Base-by-base conservation (phyloP, 2,888 invertebrate genomes). In the Spilosoma lubricipeda region DNA sequence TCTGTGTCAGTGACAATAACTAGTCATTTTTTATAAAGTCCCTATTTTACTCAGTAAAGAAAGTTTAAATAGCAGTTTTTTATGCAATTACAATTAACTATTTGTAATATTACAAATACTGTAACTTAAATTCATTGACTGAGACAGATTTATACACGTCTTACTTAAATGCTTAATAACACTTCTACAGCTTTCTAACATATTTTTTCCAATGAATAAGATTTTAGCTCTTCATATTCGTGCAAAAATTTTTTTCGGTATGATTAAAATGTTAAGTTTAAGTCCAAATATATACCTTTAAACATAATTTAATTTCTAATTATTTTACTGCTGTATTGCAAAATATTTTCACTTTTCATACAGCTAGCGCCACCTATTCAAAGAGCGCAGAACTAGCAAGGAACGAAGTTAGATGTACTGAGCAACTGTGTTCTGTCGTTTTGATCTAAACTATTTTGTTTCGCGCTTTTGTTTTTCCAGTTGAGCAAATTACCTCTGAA, bases 321-420 rank as follows among this genome's bases (percentile, higher is more conserved):
- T 27, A 48, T 15, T 59, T 27, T 0, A 63, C 30, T 18, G 7
- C 18, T 63, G 2, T 18, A 15, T 4, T 30, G 7, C 63, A 15
- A 39, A 56, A 39, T 39, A 56, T 23, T 8, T 59, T 39, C n/a
- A 45, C 4, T 33, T 20, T n/a, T 20, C 9, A 48, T 27, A 48
- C 33, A 33, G 45, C 63, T 77, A 80, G n/a, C 79, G 79, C 83
- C 83, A 82, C 80, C 83, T 84, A 67, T 77, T 71, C 65, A 30
- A 7, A 65, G 30, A 33, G 27, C 63, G 7, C n/a, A 0, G 81
- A 82, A 84, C 79, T 80, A 75, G 59, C 15, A 30, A 18, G 33
- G 18, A 23, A 67, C 67, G 3, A 30, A 45, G 48, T 64, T 67
- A 59, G 39, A 59, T 64, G 71, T 66, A 63, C 70, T 13, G 8